Conservation (phyloP, 2,797 vertebrate species). For the Hippopotamyrus pictus region DNA sequence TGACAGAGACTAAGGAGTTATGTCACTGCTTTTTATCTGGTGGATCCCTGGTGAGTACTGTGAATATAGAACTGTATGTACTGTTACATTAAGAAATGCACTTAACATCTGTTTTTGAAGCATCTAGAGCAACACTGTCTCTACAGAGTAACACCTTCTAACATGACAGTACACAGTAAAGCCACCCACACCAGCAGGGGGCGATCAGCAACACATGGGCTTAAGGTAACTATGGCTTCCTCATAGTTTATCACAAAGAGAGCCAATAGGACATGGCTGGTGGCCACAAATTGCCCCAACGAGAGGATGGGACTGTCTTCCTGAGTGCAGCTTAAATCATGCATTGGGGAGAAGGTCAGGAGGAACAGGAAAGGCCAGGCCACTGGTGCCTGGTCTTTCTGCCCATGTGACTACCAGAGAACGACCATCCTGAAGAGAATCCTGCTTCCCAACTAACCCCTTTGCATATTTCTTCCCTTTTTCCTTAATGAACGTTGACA, state of each 20-base stretch:
- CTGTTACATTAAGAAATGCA: background rate
- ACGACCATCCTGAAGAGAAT: background rate
- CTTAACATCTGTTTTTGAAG: background rate
- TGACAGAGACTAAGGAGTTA: background rate
- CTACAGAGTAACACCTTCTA: background rate
- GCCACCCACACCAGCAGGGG: background rate
- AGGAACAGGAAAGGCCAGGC: background rate
- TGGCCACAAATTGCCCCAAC: background rate
- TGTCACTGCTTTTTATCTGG: background rate
- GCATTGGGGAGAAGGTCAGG: background rate
- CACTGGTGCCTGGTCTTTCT: background rate
- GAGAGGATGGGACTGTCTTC: background rate
- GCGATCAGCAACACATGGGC: background rate
- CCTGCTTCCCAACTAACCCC: background rate
- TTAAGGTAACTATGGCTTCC: background rate
- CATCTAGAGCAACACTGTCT: background rate
- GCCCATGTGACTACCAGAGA: background rate
- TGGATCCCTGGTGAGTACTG: background rate
- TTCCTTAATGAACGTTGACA: background rate
- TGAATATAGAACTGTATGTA: background rate
- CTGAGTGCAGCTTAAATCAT: background rate
- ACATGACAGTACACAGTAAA: background rate
- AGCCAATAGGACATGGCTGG: background rate
- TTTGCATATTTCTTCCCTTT: background rate
- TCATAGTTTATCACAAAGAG: background rate